Conservation (phyloP, 37 sponge, comb jelly and placozoan genomes). For the Theonella swinhoei region DNA sequence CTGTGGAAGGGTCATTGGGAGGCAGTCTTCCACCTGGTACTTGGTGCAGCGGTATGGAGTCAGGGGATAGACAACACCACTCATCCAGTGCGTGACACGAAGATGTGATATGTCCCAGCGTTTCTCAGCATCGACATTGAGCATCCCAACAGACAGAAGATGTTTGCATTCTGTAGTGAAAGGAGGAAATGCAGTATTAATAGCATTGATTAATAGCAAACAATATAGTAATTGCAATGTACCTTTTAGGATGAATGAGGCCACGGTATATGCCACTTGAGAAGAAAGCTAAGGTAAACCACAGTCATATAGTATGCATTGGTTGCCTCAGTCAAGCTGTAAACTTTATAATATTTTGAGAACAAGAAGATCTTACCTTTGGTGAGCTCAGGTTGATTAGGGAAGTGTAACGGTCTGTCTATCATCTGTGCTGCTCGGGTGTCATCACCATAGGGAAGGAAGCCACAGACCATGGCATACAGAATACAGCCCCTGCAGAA, state of each 20-base stretch:
- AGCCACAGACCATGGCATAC: conserved; percentile 94
- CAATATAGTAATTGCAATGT: too few species aligned
- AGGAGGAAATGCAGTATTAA: too few species aligned
- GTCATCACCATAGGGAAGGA: conserved; percentile 91
- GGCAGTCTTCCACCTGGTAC: neutral
- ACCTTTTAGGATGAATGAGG: too few species aligned
- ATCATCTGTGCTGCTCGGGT: conserved; percentile 42
- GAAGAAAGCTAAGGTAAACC: too few species aligned
- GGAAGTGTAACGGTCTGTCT: neutral
- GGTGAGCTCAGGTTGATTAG: neutral
- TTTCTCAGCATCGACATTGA: neutral
- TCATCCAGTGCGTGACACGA: neutral
- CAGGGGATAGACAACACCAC: neutral
- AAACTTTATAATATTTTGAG: too few species aligned
- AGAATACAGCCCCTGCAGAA: conserved; percentile 79
- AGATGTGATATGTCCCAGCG: neutral
- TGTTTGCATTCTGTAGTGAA: neutral
- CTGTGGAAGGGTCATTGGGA: too few species aligned
- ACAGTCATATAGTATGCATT: too few species aligned
- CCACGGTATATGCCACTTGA: too few species aligned
- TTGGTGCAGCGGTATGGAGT: neutral
- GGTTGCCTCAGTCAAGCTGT: too few species aligned
- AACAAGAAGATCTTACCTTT: neutral
- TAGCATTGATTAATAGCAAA: too few species aligned
- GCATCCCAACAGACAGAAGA: neutral